Evolutionary conservation across 1,140 invertebrate species (phyloP).

Genomic region (Elymnias hypermnestra): DNA sequence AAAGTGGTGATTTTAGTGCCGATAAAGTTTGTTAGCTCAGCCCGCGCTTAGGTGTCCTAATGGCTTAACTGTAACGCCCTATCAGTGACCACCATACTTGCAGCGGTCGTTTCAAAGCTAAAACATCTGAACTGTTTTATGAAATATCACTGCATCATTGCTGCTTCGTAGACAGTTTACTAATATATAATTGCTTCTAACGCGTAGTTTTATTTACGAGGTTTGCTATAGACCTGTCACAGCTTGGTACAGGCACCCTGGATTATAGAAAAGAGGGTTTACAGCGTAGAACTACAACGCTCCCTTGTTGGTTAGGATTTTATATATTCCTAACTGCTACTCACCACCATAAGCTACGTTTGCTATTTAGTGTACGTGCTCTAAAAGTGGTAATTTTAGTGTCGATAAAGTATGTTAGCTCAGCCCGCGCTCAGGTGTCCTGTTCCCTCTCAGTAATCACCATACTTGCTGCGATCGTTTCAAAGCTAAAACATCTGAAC

Average conservation of each 20-base stretch:
- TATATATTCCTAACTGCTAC: too few relatives aligned
- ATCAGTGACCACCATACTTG: background rate
- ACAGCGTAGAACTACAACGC: too few relatives aligned
- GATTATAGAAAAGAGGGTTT: too few relatives aligned
- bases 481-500: background rate
- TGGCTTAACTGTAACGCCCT: constrained; percentile 17
- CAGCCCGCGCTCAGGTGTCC: constrained; percentile 20
- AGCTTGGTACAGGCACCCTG: too few relatives aligned
- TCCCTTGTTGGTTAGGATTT: too few relatives aligned
- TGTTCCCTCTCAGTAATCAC: constrained; percentile 5
- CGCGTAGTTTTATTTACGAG: too few relatives aligned
- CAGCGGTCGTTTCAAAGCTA: constrained; percentile 7
- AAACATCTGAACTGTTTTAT: too few relatives aligned
- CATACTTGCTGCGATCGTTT: constrained; percentile 12
- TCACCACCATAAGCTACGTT: constrained; percentile 56
- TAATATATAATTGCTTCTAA: too few relatives aligned
- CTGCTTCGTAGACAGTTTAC: too few relatives aligned
- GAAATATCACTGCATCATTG: background rate
- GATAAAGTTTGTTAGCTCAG: constrained; percentile 39
- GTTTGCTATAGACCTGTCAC: too few relatives aligned
- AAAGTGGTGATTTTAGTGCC: constrained; percentile 59
- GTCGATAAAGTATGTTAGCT: constrained; percentile 40
- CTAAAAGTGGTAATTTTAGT: constrained; percentile 62
- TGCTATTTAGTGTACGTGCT: constrained; percentile 53
- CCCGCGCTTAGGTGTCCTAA: constrained; percentile 22